Percentiles rank a stretch among this genome's conserved stretches.
Evolutionary conservation across 1,140 invertebrate genomes (phyloP).

Genomic region (Ceratina japonica): DNA sequence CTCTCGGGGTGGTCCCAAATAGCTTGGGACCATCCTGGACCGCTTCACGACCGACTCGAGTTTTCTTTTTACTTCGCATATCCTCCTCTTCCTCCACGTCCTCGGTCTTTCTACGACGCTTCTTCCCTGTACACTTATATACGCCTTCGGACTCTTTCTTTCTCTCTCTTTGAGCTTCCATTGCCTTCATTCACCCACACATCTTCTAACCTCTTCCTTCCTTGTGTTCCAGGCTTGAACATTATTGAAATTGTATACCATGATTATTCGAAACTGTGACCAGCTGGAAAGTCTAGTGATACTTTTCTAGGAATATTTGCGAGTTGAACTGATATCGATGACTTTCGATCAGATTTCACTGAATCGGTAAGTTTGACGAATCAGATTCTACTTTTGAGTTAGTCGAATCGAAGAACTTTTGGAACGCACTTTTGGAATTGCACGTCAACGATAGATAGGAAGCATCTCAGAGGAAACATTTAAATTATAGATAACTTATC

Average conservation of each 20-base stretch:
- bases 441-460: too few relatives aligned
- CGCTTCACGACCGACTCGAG: slow-evolving; percentile 63
- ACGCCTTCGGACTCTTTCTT: slow-evolving; percentile 18
- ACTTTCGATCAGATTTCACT: slow-evolving; percentile 16
- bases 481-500: too few relatives aligned
- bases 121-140: slow-evolving; percentile 3
- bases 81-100: slow-evolving; percentile 47
- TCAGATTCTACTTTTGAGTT: slow-evolving; percentile 24
- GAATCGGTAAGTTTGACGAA: neutral
- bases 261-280: too few relatives aligned
- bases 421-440: too few relatives aligned
- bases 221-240: too few relatives aligned
- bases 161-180: neutral
- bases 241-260: too few relatives aligned
- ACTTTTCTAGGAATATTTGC: slow-evolving; percentile 41
- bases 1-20: slow-evolving; percentile 74
- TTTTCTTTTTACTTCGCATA: slow-evolving; percentile 67
- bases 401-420: neutral
- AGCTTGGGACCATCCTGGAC: slow-evolving; percentile 71
- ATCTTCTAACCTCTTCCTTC: neutral
- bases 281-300: slow-evolving; percentile 12
- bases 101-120: slow-evolving; percentile 41
- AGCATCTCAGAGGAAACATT: too few relatives aligned
- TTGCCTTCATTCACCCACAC: slow-evolving; percentile 11
- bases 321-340: slow-evolving; percentile 8